These are phyloP conservation scores for Rhombomys opimus DNA, from an alignment of 2,113 vertebrate genomes.

Conservation along the genomic window DNA sequence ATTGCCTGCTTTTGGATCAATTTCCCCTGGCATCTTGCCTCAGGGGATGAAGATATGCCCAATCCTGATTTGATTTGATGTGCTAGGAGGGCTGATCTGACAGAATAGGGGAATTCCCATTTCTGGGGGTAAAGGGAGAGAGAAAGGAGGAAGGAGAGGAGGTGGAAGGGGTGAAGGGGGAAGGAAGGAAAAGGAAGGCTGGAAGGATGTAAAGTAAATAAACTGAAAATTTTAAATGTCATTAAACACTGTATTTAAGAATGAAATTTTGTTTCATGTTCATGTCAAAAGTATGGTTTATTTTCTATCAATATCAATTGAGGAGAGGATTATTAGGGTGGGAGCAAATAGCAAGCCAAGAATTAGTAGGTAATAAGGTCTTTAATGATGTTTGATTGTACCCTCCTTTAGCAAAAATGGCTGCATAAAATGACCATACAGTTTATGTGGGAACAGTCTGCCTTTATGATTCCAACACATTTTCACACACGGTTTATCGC, in stretches of 20 bases:
- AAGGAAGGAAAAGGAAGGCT: too few species aligned
- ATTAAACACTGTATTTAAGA: slow-evolving; percentile 40
- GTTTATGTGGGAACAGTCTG: not conserved
- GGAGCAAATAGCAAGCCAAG: not conserved
- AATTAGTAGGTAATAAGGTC: slow-evolving; percentile 62
- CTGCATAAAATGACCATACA: not conserved
- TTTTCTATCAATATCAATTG: slow-evolving; percentile 39
- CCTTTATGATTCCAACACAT: not conserved
- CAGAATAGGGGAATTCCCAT: too few species aligned
- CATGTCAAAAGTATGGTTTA: slow-evolving; percentile 51
- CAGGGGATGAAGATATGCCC: too few species aligned
- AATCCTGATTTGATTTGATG: too few species aligned
- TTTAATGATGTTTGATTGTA: not conserved
- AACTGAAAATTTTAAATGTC: slow-evolving; percentile 45
- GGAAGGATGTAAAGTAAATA: too few species aligned
- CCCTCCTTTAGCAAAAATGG: not conserved
- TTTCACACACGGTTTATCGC: not conserved
- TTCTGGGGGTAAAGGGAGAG: too few species aligned
- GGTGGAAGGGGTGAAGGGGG: too few species aligned
- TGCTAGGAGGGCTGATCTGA: too few species aligned
- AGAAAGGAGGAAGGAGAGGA: too few species aligned
- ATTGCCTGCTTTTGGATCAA: too few species aligned
- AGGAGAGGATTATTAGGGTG: not conserved
- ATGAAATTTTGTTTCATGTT: slow-evolving; percentile 52
- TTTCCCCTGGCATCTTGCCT: too few species aligned